Conservation (phyloP, 2,113 vertebrate genomes). For the Eurystomus gularis region DNA sequence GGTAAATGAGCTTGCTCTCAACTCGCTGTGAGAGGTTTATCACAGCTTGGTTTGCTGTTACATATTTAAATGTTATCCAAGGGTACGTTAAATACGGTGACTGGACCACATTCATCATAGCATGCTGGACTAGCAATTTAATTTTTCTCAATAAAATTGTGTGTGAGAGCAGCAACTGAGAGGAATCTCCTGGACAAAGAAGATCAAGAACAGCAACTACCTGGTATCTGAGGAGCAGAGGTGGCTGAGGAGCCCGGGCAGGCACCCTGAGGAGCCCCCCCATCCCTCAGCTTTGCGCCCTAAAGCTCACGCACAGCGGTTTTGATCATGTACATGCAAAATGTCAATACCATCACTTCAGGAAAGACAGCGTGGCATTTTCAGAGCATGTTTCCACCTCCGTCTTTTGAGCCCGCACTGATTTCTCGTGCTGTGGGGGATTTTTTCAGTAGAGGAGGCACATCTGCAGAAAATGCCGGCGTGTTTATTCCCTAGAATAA, state of each 20-base stretch:
- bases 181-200: neutral
- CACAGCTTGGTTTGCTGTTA: neutral
- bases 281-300: neutral
- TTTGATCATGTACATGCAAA: neutral
- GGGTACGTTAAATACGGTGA: neutral
- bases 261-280: neutral
- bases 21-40: neutral
- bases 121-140: neutral
- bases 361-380: neutral
- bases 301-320: rapidly evolving
- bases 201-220: neutral
- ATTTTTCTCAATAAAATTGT: neutral
- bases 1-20: constrained; percentile 18
- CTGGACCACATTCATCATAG: neutral
- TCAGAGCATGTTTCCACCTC: neutral
- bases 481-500: neutral
- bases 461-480: neutral
- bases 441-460: neutral
- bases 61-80: neutral
- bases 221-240: neutral
- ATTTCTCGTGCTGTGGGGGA: neutral
- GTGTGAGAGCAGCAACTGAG: neutral
- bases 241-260: rapidly evolving
- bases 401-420: neutral
- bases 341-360: neutral